Percentiles rank a stretch among this genome's conserved stretches.
phyloP scores from a whole-genome alignment of 2,797 vertebrate species.

The Heteromormyrus szaboi region DNA sequence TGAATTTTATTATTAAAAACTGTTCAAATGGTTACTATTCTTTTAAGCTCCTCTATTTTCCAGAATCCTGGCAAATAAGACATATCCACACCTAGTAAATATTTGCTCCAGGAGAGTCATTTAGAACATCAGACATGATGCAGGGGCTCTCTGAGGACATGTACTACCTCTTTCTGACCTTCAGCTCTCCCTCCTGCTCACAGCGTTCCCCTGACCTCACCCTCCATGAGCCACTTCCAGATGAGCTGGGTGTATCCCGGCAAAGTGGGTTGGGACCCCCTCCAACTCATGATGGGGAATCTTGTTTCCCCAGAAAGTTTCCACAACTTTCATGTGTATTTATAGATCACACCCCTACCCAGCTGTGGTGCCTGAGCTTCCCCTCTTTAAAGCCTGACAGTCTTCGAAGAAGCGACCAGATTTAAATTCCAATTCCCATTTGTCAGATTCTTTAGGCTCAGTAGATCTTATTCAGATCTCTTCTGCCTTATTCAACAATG shows the following conservation, averaged over 20 bases:
- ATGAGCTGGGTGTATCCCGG: neutral
- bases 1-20: neutral
- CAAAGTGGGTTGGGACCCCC: neutral
- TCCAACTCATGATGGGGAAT: conserved; percentile 8
- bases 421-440: neutral
- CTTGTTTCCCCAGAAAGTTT: neutral
- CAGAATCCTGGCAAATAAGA: neutral
- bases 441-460: neutral
- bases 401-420: neutral
- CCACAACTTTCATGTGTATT: conserved; percentile 3
- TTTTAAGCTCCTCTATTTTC: neutral
- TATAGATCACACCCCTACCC: neutral
- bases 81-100: neutral
- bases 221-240: neutral
- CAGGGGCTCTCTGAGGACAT: neutral
- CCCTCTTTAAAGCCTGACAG: neutral
- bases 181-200: neutral
- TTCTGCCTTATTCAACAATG: neutral
- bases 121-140: too few relatives aligned
- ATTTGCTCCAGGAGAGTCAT: neutral
- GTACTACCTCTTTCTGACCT: neutral
- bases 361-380: neutral
- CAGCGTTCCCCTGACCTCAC: neutral
- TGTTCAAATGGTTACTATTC: neutral
- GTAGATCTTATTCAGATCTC: neutral